Conservation (phyloP, 2,797 vertebrate genomes). For the Pagetopsis macropterus region DNA sequence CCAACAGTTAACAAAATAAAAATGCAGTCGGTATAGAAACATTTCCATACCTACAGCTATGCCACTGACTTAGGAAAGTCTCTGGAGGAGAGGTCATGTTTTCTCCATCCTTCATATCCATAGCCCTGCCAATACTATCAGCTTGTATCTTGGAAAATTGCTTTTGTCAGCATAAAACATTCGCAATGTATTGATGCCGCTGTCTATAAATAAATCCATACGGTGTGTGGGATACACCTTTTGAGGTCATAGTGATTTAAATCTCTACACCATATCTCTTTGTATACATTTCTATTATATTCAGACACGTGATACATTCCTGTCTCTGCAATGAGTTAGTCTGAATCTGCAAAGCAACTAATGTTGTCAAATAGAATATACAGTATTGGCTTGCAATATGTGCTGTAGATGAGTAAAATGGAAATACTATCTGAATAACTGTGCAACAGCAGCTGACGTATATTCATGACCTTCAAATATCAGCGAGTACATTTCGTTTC, state of each 20-base stretch:
- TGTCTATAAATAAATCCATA: conserved; percentile 52
- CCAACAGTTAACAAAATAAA: too few relatives aligned
- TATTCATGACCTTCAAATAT: conserved; percentile 54
- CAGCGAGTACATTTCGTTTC: conserved; percentile 5
- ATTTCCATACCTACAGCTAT: neutral
- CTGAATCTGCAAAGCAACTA: neutral
- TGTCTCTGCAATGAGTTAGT: too few relatives aligned
- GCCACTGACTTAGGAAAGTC: neutral
- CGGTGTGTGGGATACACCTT: conserved; percentile 8
- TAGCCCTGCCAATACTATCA: conserved; percentile 40
- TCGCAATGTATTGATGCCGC: conserved; percentile 43
- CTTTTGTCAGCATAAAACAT: conserved; percentile 45
- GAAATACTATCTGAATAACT: neutral
- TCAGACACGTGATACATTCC: neutral
- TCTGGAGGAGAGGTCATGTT: conserved; percentile 16
- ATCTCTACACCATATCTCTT: neutral
- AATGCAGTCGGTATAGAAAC: neutral
- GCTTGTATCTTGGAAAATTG: conserved; percentile 33
- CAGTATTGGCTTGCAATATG: neutral
- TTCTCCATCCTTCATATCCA: conserved; percentile 35
- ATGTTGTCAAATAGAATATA: neutral
- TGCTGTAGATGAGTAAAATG: neutral
- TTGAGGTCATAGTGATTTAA: conserved; percentile 29
- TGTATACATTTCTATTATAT: neutral
- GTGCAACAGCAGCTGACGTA: conserved; percentile 27